Percentiles rank a stretch among this genome's conserved stretches.
Evolutionary conservation across 2,797 vertebrate species (phyloP).

Genomic region (Tapera naevia): DNA sequence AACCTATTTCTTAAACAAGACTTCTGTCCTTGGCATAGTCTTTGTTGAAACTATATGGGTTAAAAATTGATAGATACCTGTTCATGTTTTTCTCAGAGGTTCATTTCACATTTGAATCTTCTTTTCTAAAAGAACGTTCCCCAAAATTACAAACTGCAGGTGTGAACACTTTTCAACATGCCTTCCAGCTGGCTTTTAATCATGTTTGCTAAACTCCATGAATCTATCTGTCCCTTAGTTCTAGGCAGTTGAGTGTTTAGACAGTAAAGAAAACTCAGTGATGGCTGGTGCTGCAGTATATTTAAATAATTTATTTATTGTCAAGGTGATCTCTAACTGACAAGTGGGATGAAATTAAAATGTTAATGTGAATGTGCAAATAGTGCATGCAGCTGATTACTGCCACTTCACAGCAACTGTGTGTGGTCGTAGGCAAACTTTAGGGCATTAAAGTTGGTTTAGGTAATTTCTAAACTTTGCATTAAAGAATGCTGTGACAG

Average conservation of each 20-base stretch:
- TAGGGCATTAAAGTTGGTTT: neutral
- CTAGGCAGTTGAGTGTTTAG: neutral
- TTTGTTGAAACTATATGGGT: neutral
- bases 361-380: neutral
- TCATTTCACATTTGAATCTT: neutral
- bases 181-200: neutral
- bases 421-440: neutral
- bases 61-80: neutral
- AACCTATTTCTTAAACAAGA: neutral
- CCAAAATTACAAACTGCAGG: neutral
- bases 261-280: neutral
- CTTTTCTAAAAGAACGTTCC: neutral
- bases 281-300: neutral
- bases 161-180: neutral
- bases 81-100: neutral
- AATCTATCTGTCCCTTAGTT: neutral
- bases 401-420: neutral
- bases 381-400: neutral
- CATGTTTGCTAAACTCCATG: neutral
- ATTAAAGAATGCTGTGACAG: neutral
- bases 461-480: neutral
- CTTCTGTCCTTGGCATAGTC: neutral
- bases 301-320: neutral
- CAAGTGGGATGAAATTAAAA: neutral
- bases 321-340: neutral